Evolutionary conservation across 2,113 vertebrate species (phyloP).

Genomic region (Pao palembangensis): DNA sequence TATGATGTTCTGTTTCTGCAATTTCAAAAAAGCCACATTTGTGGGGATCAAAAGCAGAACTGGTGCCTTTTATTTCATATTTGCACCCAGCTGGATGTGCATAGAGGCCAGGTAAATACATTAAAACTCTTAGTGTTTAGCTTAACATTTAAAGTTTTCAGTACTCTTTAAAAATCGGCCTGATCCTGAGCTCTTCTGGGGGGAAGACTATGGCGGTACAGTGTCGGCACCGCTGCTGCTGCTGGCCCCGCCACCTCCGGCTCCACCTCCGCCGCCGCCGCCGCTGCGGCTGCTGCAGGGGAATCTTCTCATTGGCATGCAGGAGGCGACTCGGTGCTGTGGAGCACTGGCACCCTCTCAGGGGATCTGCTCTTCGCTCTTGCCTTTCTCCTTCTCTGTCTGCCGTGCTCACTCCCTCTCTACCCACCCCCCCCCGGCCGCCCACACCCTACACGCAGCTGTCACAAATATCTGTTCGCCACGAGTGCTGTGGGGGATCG

Average conservation of each 20-base stretch:
- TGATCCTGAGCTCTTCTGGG: constrained; percentile 27
- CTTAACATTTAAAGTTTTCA: too few relatives aligned
- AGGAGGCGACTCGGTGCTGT: constrained; percentile 60
- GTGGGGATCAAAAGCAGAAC: too few relatives aligned
- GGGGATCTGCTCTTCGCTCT: constrained; percentile 58
- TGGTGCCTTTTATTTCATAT: too few relatives aligned
- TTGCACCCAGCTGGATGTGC: too few relatives aligned
- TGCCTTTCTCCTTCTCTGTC: constrained; percentile 41
- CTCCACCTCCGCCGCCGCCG: neutral
- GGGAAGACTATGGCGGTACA: constrained; percentile 48
- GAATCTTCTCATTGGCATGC: constrained; percentile 78
- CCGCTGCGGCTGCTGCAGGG: constrained; percentile 58
- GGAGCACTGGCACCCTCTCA: constrained; percentile 67
- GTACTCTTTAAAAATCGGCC: too few relatives aligned
- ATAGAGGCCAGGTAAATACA: too few relatives aligned
- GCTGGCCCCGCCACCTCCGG: neutral
- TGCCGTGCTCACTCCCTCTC: constrained; percentile 29
- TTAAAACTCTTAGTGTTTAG: too few relatives aligned
- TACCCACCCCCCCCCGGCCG: constrained; percentile 18
- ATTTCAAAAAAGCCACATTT: too few relatives aligned
- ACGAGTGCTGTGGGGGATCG: constrained; percentile 29
- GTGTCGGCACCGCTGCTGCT: constrained; percentile 48
- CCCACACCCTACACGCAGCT: constrained; percentile 45
- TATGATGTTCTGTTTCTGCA: too few relatives aligned
- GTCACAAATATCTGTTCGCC: constrained; percentile 59